Percentiles rank a stretch among this genome's conserved stretches.
These are phyloP conservation scores for Stictocephala bisonia DNA, from an alignment of 2,888 invertebrate species.

Conservation along the genomic window DNA sequence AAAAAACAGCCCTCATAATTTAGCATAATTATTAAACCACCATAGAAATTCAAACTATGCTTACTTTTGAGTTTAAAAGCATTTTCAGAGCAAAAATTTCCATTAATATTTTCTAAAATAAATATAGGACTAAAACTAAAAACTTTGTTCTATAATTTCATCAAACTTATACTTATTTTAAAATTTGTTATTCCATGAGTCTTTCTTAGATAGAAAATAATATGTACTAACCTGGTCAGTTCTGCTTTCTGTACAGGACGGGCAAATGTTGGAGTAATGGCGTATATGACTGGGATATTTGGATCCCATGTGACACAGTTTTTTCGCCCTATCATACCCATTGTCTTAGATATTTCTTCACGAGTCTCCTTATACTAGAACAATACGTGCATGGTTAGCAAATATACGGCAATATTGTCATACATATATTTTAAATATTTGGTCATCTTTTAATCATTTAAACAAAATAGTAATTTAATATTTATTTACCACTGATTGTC, in stretches of 20 bases:
- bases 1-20: too few species aligned
- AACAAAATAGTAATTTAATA: neutral
- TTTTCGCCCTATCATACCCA: slow-evolving; percentile 52
- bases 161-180: too few species aligned
- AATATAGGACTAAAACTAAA: too few species aligned
- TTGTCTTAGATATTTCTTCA: slow-evolving; percentile 53
- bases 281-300: slow-evolving; percentile 81
- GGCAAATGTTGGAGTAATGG: slow-evolving; percentile 91
- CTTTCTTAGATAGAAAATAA: too few species aligned
- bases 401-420: neutral
- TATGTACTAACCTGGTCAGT: slow-evolving; percentile 77
- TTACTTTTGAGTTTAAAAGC: too few species aligned
- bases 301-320: slow-evolving; percentile 60
- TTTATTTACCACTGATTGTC: neutral
- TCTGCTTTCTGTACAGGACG: slow-evolving; percentile 94
- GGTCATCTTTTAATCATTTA: neutral
- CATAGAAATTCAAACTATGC: too few species aligned
- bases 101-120: too few species aligned
- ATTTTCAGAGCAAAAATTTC: too few species aligned
- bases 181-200: too few species aligned
- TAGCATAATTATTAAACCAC: too few species aligned
- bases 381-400: neutral
- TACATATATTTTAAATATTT: neutral
- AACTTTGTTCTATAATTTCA: too few species aligned
- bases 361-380: slow-evolving; percentile 54